Evolutionary conservation across 2,797 vertebrate species (phyloP).

Genomic region (Rhadinocentrus ornatus): DNA sequence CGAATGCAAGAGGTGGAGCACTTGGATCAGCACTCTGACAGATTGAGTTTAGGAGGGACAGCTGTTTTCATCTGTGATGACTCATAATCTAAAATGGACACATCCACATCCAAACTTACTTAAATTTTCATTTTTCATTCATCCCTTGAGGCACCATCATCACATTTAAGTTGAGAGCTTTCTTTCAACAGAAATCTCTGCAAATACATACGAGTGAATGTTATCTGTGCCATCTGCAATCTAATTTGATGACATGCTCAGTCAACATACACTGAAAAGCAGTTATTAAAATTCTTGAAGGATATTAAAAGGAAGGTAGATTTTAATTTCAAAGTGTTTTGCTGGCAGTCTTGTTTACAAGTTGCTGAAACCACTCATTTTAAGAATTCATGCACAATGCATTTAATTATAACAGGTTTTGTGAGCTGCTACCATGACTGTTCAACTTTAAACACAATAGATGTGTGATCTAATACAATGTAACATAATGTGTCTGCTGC

Average conservation of each 20-base stretch:
- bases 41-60: constrained; percentile 76
- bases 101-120: constrained; percentile 9
- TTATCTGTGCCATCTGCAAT: neutral
- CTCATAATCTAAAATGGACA: constrained; percentile 58
- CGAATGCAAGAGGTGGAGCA: constrained; percentile 60
- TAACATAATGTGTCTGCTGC: neutral
- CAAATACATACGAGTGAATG: constrained; percentile 26
- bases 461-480: neutral
- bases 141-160: constrained; percentile 18
- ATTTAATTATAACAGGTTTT: constrained; percentile 48
- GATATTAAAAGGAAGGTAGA: constrained; percentile 22
- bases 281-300: constrained; percentile 39
- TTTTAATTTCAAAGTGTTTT: constrained; percentile 58
- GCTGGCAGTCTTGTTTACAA: constrained; percentile 48
- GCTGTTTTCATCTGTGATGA: constrained; percentile 64
- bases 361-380: constrained; percentile 25
- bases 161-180: constrained; percentile 32
- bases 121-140: constrained; percentile 33
- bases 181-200: constrained; percentile 32
- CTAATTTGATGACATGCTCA: constrained; percentile 53
- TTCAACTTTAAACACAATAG: constrained; percentile 31
- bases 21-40: constrained; percentile 62
- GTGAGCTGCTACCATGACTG: constrained; percentile 36
- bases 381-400: constrained; percentile 38
- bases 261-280: constrained; percentile 44